Evolutionary conservation across 2,797 vertebrate species (phyloP), one percentile per base, ranked within the genome.

Genomic region (Garrulus glandarius): DNA sequence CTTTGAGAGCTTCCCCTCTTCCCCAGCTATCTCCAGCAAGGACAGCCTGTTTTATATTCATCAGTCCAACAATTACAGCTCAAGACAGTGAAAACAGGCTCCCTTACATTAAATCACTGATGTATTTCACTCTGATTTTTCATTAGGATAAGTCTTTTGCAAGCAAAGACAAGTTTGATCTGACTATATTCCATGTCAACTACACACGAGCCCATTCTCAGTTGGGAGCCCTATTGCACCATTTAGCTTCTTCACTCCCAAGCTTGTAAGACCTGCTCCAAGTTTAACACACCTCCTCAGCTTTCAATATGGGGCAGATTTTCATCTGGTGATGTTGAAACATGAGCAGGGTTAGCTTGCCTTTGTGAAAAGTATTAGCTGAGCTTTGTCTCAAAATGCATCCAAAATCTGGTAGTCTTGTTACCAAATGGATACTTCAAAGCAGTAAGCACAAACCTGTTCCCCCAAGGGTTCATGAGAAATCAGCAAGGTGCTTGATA

Each of bases 81-180:
- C 80, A 79, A 79, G 30, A 69, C 37, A 87, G 9, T 15, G 29
- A 36, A 72, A 77, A 74, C 9, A 53, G 27, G 19, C n/a, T 87
- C 27, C 34, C 39, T 78, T 52, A 67, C 43, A 76, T 87, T 55
- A 89, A 67, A 76, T 44, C 53, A 60, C 15, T 2, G 0, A 43
- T 43, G 18, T 37, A 76, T 43, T 88, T 84, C 52, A 70, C 34
- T 36, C 21, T 41, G 27, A 47, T 76, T 96, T 81, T 91, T 65
- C 44, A 74, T 43, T 57, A 83, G 41, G 27, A 30, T 63, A 44
- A 85, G 64, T 34, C n/a, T 74, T 84, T 44, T 46, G 56, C 75
- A 77, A 95, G 61, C 34, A 85, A 92, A 77, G 49, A 79, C 30
- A 63, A 80, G 49, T 65, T 32, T 49, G 36, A 75, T 50, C 36